These are phyloP conservation scores for Panurus biarmicus DNA, from an alignment of 2,113 vertebrate species.

Conservation along the genomic window DNA sequence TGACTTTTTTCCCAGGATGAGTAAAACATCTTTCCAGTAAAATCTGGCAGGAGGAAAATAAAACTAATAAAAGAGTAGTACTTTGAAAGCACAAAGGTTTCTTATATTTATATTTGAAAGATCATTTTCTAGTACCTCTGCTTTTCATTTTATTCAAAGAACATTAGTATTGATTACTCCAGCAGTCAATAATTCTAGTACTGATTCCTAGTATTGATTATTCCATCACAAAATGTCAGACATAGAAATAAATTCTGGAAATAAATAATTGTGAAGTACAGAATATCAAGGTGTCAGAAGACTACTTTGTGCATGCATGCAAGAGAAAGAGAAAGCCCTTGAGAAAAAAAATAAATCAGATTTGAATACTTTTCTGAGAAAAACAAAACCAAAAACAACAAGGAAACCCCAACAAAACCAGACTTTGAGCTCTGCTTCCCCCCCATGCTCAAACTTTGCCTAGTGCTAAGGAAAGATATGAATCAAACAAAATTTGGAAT, in stretches of 20 bases:
- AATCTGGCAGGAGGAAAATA: constrained; percentile 47
- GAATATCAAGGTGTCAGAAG: background rate
- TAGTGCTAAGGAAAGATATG: background rate
- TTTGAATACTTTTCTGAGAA: background rate
- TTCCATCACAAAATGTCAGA: constrained; percentile 1
- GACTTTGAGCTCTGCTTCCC: background rate
- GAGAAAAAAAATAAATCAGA: background rate
- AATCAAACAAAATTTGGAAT: background rate
- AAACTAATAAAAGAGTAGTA: constrained; percentile 11
- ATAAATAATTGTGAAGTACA: background rate
- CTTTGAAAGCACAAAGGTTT: constrained; percentile 26
- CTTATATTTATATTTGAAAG: background rate
- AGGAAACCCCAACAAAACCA: background rate
- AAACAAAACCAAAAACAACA: background rate
- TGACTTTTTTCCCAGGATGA: constrained; percentile 47
- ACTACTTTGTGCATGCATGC: background rate
- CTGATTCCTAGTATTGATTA: background rate
- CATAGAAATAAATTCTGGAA: background rate
- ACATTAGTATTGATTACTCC: background rate
- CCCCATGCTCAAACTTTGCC: background rate
- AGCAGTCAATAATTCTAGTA: background rate
- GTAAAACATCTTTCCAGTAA: constrained; percentile 48
- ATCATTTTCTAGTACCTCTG: background rate
- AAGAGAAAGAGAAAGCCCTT: background rate
- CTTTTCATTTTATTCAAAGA: constrained; percentile 16